phyloP scores from a whole-genome alignment of 2,113 vertebrate genomes.

The Tupaia tana region DNA sequence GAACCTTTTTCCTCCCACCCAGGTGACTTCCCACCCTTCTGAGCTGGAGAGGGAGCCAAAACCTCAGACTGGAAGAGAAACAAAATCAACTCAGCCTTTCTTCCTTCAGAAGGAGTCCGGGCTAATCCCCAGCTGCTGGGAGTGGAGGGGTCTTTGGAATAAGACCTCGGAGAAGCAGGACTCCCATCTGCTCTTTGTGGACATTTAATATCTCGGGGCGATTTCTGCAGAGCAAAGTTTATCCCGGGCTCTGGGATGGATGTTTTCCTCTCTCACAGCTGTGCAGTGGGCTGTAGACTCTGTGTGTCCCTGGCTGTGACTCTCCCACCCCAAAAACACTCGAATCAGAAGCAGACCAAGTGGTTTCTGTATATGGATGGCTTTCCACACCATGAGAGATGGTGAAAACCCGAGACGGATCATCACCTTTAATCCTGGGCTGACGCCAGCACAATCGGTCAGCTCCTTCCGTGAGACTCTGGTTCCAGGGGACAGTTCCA shows the following conservation, averaged over 20 bases:
- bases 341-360: background rate
- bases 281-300: background rate
- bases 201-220: slow-evolving; percentile 12
- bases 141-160: background rate
- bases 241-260: background rate
- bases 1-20: background rate
- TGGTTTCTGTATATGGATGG: background rate
- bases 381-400: background rate
- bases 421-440: background rate
- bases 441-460: background rate
- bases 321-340: background rate
- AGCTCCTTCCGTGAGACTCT: background rate
- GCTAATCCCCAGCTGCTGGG: background rate
- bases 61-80: background rate
- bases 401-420: background rate
- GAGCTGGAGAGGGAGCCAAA: background rate
- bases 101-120: fast-evolving
- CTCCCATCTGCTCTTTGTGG: slow-evolving; percentile 54
- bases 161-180: slow-evolving; percentile 53
- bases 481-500: background rate
- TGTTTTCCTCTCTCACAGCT: background rate
- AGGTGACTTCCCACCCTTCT: background rate
- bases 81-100: background rate
- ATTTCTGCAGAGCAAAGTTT: background rate
- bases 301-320: background rate